A percentile compares a stretch with the other conserved stretches of the same genome.
phyloP scores from a whole-genome alignment of 1,140 invertebrate genomes.

The Drosophila murphyi region DNA sequence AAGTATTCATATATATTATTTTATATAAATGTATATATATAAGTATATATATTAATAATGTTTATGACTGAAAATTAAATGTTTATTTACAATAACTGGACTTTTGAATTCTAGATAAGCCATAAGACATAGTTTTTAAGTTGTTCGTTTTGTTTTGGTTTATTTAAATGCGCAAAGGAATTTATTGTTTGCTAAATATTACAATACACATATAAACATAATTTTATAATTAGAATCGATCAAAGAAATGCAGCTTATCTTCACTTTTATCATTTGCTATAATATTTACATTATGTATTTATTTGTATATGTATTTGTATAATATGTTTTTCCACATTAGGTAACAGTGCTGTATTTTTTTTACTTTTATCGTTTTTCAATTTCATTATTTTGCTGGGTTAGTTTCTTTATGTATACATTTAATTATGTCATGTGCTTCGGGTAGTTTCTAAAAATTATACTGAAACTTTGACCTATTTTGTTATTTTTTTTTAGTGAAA shows the following conservation, averaged over 20 bases:
- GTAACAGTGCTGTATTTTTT: conserved; percentile 61
- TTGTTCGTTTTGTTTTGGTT: conserved; percentile 21
- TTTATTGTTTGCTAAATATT: conserved; percentile 56
- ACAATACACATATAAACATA: conserved; percentile 5
- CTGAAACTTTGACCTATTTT: conserved; percentile 30
- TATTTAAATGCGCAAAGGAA: conserved; percentile 54
- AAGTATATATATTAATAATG: conserved; percentile 34
- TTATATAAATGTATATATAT: conserved; percentile 22
- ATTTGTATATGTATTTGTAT: conserved; percentile 46
- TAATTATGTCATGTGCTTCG: conserved; percentile 31
- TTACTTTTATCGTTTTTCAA: not conserved
- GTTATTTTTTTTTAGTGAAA: conserved; percentile 40
- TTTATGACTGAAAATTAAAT: conserved; percentile 45
- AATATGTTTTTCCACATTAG: conserved; percentile 51
- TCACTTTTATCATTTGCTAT: conserved; percentile 43
- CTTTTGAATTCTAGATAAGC: conserved; percentile 25
- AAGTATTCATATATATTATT: conserved; percentile 62
- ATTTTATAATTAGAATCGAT: conserved; percentile 44
- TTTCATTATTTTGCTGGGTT: conserved; percentile 34
- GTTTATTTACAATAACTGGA: conserved; percentile 45
- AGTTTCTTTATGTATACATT: conserved; percentile 12
- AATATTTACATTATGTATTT: conserved; percentile 62
- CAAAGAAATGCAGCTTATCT: conserved; percentile 30
- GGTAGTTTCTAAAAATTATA: conserved; percentile 29
- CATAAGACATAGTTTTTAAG: conserved; percentile 30